A percentile compares a stretch with the other conserved stretches of the same genome.
Conservation (phyloP, 2,888 invertebrate genomes). For the Scaptodrosophila latifasciaeformis region DNA sequence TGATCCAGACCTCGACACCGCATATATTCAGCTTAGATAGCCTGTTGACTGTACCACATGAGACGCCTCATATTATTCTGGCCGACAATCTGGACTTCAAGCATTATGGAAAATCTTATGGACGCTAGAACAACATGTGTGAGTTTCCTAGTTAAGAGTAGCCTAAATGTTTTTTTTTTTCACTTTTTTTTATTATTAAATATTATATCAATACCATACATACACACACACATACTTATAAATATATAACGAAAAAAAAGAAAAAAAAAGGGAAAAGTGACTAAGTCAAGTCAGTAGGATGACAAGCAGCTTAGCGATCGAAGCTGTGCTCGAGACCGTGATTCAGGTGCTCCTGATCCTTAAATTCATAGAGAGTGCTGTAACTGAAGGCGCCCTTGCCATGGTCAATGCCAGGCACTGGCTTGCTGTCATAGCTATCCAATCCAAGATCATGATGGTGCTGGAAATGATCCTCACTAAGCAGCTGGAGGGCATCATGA, state of each 20-base stretch:
- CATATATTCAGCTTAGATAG: conserved; percentile 24
- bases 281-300: conserved; percentile 4
- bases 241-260: conserved; percentile 25
- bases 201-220: neutral
- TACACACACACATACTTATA: neutral
- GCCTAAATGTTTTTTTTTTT: neutral
- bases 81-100: conserved; percentile 46
- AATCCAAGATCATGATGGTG: conserved; percentile 12
- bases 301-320: conserved; percentile 7
- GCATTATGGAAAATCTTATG: conserved; percentile 25
- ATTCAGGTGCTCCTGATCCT: conserved; percentile 56
- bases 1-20: conserved; percentile 17
- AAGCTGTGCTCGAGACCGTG: conserved; percentile 38
- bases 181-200: neutral
- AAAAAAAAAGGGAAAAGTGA: conserved; percentile 4
- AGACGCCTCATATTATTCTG: conserved; percentile 10
- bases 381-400: conserved; percentile 73
- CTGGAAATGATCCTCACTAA: neutral
- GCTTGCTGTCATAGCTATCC: conserved; percentile 43
- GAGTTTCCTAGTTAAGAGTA: neutral
- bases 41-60: neutral
- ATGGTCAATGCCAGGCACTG: conserved; percentile 70
- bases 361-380: conserved; percentile 70
- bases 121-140: conserved; percentile 13
- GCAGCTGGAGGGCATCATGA: conserved; percentile 25